These are phyloP conservation scores for Adrianichthys oophorus DNA, from an alignment of 2,797 vertebrate genomes.

Conservation along the genomic window DNA sequence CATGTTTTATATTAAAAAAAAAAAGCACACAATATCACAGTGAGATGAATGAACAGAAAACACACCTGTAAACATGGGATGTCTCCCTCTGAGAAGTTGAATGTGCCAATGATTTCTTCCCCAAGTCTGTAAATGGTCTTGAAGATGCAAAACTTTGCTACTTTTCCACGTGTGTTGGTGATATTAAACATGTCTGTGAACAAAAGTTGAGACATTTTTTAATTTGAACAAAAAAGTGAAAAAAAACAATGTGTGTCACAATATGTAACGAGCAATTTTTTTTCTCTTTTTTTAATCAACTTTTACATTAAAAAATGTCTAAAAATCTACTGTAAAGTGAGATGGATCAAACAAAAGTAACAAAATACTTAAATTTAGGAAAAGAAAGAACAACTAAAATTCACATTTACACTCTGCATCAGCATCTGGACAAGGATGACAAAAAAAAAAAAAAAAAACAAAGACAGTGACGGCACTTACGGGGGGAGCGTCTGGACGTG, in stretches of 20 bases:
- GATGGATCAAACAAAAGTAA: background rate
- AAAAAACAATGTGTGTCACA: background rate
- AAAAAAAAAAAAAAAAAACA: background rate
- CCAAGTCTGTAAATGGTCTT: conserved; percentile 95
- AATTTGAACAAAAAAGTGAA: background rate
- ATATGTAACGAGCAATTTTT: background rate
- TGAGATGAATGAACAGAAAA: background rate
- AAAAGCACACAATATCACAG: background rate
- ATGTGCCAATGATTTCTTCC: conserved; percentile 93
- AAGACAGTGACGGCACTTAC: conserved; percentile 72
- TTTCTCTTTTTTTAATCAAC: too few relatives aligned
- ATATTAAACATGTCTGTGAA: conserved; percentile 92
- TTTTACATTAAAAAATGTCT: too few relatives aligned
- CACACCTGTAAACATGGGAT: conserved; percentile 94
- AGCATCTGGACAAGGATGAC: background rate
- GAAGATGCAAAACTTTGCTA: conserved; percentile 97
- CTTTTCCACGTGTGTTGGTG: conserved; percentile 91
- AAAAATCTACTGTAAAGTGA: background rate
- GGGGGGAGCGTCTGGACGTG: conserved; percentile 90
- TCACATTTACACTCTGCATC: background rate
- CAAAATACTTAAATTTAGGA: background rate
- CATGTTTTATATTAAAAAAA: background rate
- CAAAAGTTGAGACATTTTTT: conserved; percentile 4
- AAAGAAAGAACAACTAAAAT: background rate
- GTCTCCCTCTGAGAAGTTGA: conserved; percentile 93